Evolutionary conservation across 2,888 invertebrate species (phyloP).

Genomic region (Stratiomys singularior): DNA sequence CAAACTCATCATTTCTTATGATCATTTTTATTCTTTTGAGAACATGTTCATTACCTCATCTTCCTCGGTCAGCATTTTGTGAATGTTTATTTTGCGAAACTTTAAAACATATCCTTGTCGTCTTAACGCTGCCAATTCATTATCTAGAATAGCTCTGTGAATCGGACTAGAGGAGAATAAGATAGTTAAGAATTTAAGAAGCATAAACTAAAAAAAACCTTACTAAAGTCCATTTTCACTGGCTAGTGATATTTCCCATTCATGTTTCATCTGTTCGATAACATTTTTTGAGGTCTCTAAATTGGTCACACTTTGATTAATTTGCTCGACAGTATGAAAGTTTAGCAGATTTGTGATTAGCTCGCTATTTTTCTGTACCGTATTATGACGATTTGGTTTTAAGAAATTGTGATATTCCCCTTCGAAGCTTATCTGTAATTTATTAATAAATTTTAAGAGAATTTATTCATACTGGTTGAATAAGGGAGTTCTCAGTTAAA

Average conservation of each 20-base stretch:
- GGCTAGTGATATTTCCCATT: constrained; percentile 4
- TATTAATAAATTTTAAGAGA: too few species aligned
- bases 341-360: not conserved
- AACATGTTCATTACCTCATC: constrained; percentile 50
- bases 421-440: not conserved
- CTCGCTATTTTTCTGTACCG: not conserved
- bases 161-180: too few species aligned
- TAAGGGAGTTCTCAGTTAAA: too few species aligned
- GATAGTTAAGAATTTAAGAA: too few species aligned
- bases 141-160: constrained; percentile 51
- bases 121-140: constrained; percentile 48
- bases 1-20: too few species aligned
- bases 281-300: not conserved
- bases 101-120: constrained; percentile 52
- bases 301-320: not conserved
- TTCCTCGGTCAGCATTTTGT: constrained; percentile 47
- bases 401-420: not conserved
- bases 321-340: not conserved
- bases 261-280: constrained; percentile 36
- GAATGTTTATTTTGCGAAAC: constrained; percentile 43
- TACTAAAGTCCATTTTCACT: constrained; percentile 15
- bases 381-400: not conserved
- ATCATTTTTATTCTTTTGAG: too few species aligned
- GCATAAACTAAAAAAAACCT: not conserved
- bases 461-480: too few species aligned